A percentile compares a stretch with the other conserved stretches of the same genome.
Evolutionary conservation across 2,888 invertebrate species (phyloP).

Genomic region (Julus scanicus): DNA sequence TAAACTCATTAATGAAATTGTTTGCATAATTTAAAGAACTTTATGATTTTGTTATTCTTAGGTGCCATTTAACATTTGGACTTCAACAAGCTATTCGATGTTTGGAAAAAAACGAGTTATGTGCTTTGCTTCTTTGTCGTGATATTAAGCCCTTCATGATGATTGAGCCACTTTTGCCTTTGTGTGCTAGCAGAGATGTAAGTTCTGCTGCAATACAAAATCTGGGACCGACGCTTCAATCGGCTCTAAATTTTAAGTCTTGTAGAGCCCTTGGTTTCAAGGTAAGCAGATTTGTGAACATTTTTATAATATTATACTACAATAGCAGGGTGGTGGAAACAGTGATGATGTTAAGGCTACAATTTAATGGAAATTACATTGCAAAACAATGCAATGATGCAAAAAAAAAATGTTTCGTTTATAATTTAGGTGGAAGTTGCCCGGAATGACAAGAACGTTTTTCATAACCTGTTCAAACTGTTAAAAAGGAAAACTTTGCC

Average conservation of each 20-base stretch:
- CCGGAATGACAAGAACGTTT: slow-evolving; percentile 11
- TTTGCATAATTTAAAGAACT: background rate
- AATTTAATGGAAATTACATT: background rate
- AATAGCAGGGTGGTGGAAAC: background rate
- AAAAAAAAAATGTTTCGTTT: background rate
- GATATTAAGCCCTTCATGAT: slow-evolving; percentile 54
- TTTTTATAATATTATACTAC: background rate
- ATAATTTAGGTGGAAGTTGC: background rate
- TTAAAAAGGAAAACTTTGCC: background rate
- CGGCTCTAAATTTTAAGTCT: slow-evolving; percentile 53
- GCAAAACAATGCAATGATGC: too few relatives aligned
- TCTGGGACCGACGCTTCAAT: slow-evolving; percentile 46
- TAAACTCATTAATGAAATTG: background rate
- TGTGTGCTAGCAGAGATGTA: slow-evolving; percentile 47
- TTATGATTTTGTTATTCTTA: slow-evolving; percentile 2
- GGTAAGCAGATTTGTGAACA: slow-evolving; percentile 12
- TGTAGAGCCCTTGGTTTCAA: slow-evolving; percentile 57
- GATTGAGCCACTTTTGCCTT: slow-evolving; percentile 53
- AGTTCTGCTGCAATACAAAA: slow-evolving; percentile 47
- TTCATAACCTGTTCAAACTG: slow-evolving; percentile 49
- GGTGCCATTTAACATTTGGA: slow-evolving; percentile 51
- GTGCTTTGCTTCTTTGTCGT: slow-evolving; percentile 54
- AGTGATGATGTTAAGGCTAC: background rate
- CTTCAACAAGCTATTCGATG: slow-evolving; percentile 46
- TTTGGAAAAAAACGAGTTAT: slow-evolving; percentile 56